Evolutionary conservation across 2,888 invertebrate genomes (phyloP).

Genomic region (Chrysodeixis includens): DNA sequence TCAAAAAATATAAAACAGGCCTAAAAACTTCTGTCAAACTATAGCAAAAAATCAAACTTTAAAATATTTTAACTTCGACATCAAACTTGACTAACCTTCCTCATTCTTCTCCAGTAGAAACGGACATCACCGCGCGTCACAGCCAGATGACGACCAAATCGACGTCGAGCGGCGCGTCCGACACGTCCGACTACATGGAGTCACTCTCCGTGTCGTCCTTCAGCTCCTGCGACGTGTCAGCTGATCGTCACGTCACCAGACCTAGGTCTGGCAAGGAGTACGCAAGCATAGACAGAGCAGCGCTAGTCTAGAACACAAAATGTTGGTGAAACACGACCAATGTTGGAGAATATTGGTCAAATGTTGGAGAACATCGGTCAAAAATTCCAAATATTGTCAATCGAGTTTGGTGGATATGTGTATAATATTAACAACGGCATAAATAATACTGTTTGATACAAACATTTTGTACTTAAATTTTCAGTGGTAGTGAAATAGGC

Average conservation of each 20-base stretch:
- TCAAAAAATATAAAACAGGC: too few species aligned
- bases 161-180: conserved; percentile 92
- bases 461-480: not conserved
- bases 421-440: not conserved
- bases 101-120: conserved; percentile 73
- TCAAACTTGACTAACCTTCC: not conserved
- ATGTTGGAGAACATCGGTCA: conserved; percentile 2
- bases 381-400: not conserved
- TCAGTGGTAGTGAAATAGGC: not conserved
- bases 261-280: conserved; percentile 86
- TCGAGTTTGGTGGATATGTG: not conserved
- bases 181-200: conserved; percentile 93
- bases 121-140: conserved; percentile 84
- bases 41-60: too few species aligned
- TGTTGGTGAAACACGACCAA: conserved; percentile 3
- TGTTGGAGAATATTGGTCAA: not conserved
- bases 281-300: conserved; percentile 79
- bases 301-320: conserved; percentile 67
- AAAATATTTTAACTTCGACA: conserved; percentile 23
- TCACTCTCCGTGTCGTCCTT: conserved; percentile 92
- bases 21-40: too few species aligned
- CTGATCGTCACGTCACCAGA: conserved; percentile 83
- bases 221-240: conserved; percentile 90
- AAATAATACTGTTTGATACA: not conserved
- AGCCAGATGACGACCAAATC: conserved; percentile 90